Evolutionary conservation across 2,888 invertebrate species (phyloP), one percentile per base, ranked within the genome.

Genomic region (Trichopoda pennipes): DNA sequence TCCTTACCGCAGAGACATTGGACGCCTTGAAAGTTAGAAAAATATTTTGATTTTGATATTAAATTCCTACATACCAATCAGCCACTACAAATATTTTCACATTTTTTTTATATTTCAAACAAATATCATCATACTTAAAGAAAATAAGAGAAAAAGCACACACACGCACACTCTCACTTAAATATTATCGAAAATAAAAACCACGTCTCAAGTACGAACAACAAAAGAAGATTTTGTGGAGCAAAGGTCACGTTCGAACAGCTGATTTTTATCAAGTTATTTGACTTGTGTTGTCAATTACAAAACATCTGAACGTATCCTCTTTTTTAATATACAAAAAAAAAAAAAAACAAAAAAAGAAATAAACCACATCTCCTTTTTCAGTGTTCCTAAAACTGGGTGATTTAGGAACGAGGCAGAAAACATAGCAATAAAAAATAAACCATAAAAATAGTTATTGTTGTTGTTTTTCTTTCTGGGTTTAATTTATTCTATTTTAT

Each of bases 241-340:
- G 68, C 63, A 81, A 74, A 77, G 77, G 81, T 77, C 81, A 81
- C 73, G 68, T 81, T 73, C 73, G 81, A 81, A 69, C 81, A 81
- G 68, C 77, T 77, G 81, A 81, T 81, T 77, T 69, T 74, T 69
- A 74, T 74, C 68, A 66, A 77, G 63, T 81, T 81, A 74, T 81
- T 73, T 74, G 58, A 81, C 73, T 81, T 77, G 77, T 74, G 77
- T 77, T 77, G 77, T 77, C 77, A 77, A 53, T 73, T 73, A 51
- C 64, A 66, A 70, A 51, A 49, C 63, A 56, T 38, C 61, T 17
- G 35, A 63, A 32, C 73, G 28, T 44, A 28, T 14, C 19, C 58
- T 66, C 51, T 51, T 23, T 51, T 64, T 32, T 4, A n/a, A 23
- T 38, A 32, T 42, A 14, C 42, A 32, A 14, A 19, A 3, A 49